A percentile compares a stretch with the other conserved stretches of the same genome.
These are phyloP conservation scores for Esperia sulphurella DNA, from an alignment of 2,888 invertebrate species.

Conservation along the genomic window DNA sequence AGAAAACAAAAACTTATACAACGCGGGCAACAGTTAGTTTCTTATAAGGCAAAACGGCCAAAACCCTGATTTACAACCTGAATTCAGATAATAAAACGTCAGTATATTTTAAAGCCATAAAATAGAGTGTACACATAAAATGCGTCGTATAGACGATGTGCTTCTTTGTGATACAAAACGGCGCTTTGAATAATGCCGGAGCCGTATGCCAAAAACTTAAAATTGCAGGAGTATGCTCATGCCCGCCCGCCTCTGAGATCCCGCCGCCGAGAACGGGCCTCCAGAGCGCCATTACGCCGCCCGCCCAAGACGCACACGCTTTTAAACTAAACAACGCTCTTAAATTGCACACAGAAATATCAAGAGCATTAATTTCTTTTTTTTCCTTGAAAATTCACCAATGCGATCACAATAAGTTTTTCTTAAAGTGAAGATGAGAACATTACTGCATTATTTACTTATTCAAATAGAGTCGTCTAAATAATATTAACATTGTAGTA, in stretches of 20 bases:
- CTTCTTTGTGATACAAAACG: slow-evolving; percentile 41
- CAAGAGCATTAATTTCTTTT: slow-evolving; percentile 15
- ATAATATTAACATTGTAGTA: too few relatives aligned
- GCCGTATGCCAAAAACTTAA: slow-evolving; percentile 54
- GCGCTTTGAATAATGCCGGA: slow-evolving; percentile 46
- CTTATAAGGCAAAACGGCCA: too few relatives aligned
- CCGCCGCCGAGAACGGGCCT: slow-evolving; percentile 32
- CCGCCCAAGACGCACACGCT: slow-evolving; percentile 45
- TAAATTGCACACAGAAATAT: slow-evolving; percentile 47
- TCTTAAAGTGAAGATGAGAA: too few relatives aligned
- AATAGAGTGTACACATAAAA: slow-evolving; percentile 30
- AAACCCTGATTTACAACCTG: not conserved
- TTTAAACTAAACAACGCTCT: slow-evolving; percentile 57
- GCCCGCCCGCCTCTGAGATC: slow-evolving; percentile 32
- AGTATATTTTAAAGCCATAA: slow-evolving; percentile 5
- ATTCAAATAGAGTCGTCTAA: too few relatives aligned
- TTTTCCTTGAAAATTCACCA: not conserved
- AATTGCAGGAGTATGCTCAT: slow-evolving; percentile 50
- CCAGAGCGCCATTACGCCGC: slow-evolving; percentile 44
- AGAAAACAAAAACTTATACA: too few relatives aligned
- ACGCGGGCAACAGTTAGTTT: too few relatives aligned
- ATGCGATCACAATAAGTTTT: too few relatives aligned
- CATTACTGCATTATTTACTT: too few relatives aligned
- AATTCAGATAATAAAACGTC: slow-evolving; percentile 3
- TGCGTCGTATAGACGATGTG: slow-evolving; percentile 21